Evolutionary conservation across 2,888 invertebrate genomes (phyloP).

Genomic region (Prenolepis imparis): DNA sequence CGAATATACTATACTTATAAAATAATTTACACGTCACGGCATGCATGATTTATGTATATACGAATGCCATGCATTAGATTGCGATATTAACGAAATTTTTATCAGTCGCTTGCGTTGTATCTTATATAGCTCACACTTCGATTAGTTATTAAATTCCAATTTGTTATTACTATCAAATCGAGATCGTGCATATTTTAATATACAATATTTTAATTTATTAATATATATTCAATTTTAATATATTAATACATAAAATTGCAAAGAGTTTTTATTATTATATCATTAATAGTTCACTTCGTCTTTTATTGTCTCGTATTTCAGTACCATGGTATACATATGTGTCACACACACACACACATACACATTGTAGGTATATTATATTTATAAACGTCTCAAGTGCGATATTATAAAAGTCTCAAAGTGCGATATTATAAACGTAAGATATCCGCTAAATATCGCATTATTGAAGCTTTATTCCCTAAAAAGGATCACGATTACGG

Average conservation of each 20-base stretch:
- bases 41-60: background rate
- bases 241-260: background rate
- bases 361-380: background rate
- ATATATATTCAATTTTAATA: too few relatives aligned
- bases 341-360: background rate
- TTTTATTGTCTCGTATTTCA: slow-evolving; percentile 1
- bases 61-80: background rate
- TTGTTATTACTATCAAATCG: background rate
- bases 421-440: background rate
- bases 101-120: background rate
- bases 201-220: background rate
- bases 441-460: background rate
- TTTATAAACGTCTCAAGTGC: background rate
- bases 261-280: background rate
- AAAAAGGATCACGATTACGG: slow-evolving; percentile 25
- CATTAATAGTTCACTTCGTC: background rate
- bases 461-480: background rate
- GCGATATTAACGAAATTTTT: slow-evolving; percentile 12
- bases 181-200: background rate
- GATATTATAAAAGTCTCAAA: background rate
- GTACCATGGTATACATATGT: background rate
- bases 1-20: slow-evolving; percentile 7
- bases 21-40: slow-evolving; percentile 25
- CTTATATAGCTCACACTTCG: background rate
- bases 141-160: background rate